Evolutionary conservation across 2,113 vertebrate species (phyloP), one percentile per base, ranked within the genome.

Genomic region (Pterocles gutturalis): DNA sequence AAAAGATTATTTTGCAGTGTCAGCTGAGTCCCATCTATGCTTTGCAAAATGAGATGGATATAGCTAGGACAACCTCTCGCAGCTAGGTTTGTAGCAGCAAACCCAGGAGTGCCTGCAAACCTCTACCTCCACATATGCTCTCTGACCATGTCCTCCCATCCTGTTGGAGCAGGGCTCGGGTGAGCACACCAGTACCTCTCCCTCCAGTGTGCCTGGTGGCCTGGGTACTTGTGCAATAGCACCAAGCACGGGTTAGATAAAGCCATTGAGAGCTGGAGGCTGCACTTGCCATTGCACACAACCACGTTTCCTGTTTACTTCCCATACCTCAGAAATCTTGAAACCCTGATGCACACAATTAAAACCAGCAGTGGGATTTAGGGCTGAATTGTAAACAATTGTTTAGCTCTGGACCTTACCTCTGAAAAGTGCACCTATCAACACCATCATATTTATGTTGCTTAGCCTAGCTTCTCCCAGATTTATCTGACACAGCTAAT

Each of bases 371-470:
- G 62, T 69, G 41, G 25, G 28, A 69, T 86, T 72, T 76, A 57
- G 17, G 36, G 8, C 17, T 70, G 36, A 66, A 79, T 33, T 62
- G n/a, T 22, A 69, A 93, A 61, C 4, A 33, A 11, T 24, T 55
- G 18, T 86, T 97, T 89, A 69, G 34, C 75, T 87, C 58, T 73
- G 77, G 76, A 93, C 29, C 45, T 72, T 49, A 76, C 21, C 19
- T 38, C 29, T 78, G 55, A 72, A 72, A 93, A 67, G 45, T 69
- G 95, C 61, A 67, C 81, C 69, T 84, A 49, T 65, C 22, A 58
- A 8, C 62, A 71, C 48, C 25, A 26, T 61, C 53, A 19, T 66
- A 48, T 89, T 60, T 92, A 70, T 78, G 19, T 33, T 77, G 29
- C 57, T 81, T 82, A 61, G 14, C 33, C 43, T 58, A 87, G 55